Evolutionary conservation across 2,797 vertebrate genomes (phyloP).

Genomic region (Labeo calbasu): DNA sequence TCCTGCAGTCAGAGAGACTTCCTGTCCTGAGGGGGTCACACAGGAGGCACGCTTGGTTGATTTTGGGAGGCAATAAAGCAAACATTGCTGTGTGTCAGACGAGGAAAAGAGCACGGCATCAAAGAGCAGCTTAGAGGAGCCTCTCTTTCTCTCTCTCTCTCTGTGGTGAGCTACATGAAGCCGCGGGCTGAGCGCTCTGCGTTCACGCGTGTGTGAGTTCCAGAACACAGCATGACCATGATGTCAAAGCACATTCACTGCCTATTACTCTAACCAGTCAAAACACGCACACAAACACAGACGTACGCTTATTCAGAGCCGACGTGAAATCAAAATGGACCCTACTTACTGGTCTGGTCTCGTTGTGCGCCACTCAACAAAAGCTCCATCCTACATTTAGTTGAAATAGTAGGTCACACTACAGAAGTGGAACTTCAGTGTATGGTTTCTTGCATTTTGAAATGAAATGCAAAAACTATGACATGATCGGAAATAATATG

Average conservation of each 20-base stretch:
- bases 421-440: neutral
- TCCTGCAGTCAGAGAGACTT: slow-evolving; percentile 43
- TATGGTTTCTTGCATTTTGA: neutral
- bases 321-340: neutral
- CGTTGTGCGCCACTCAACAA: neutral
- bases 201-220: slow-evolving; percentile 57
- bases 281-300: slow-evolving; percentile 29
- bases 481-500: neutral
- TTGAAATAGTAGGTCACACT: neutral
- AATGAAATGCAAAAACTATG: neutral
- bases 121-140: slow-evolving; percentile 36
- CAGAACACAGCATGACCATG: slow-evolving; percentile 37
- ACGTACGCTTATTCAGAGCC: neutral
- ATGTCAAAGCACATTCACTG: slow-evolving; percentile 47
- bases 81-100: slow-evolving; percentile 46
- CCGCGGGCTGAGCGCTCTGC: slow-evolving; percentile 24
- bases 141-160: slow-evolving; percentile 28
- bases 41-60: slow-evolving; percentile 33
- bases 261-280: slow-evolving; percentile 40
- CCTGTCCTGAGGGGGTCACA: slow-evolving; percentile 46
- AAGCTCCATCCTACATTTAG: neutral
- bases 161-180: slow-evolving; percentile 18
- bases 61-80: slow-evolving; percentile 40
- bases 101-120: slow-evolving; percentile 6
- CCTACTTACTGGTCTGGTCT: neutral